Percentiles rank a stretch among this genome's conserved stretches.
Conservation (phyloP, 1,140 invertebrate species). For the Parapsyche elsis region DNA sequence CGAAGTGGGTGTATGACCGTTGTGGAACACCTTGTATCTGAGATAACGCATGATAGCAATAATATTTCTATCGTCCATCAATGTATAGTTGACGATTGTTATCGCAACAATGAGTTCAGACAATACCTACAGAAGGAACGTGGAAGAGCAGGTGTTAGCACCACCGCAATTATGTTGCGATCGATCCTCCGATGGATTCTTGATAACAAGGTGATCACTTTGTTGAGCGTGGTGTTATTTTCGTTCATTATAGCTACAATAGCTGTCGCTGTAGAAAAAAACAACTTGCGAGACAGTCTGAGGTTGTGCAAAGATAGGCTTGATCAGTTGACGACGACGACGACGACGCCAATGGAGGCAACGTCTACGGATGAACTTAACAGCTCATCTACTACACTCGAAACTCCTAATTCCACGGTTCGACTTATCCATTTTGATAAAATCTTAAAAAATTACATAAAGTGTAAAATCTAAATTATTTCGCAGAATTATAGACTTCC, state of each 20-base stretch:
- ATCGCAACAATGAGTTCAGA: too few relatives aligned
- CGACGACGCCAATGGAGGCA: conserved; percentile 29
- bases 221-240: conserved; percentile 57
- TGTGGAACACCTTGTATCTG: too few relatives aligned
- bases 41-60: too few relatives aligned
- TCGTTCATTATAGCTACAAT: conserved; percentile 65
- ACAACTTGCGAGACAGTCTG: conserved; percentile 58
- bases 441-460: not conserved
- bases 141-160: too few relatives aligned
- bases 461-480: not conserved
- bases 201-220: conserved; percentile 58
- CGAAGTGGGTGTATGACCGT: too few relatives aligned
- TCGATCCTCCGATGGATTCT: conserved; percentile 57
- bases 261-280: conserved; percentile 61
- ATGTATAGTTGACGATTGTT: too few relatives aligned
- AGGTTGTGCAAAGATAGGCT: conserved; percentile 40
- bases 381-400: too few relatives aligned
- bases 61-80: too few relatives aligned
- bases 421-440: not conserved
- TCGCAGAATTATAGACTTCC: conserved; percentile 59
- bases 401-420: too few relatives aligned
- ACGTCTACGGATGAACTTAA: not conserved
- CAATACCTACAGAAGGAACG: too few relatives aligned
- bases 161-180: conserved; percentile 29
- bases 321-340: not conserved